A percentile compares a stretch with the other conserved stretches of the same genome.
Conservation (phyloP, 2,797 vertebrate species). For the Austrolebias charrua region DNA sequence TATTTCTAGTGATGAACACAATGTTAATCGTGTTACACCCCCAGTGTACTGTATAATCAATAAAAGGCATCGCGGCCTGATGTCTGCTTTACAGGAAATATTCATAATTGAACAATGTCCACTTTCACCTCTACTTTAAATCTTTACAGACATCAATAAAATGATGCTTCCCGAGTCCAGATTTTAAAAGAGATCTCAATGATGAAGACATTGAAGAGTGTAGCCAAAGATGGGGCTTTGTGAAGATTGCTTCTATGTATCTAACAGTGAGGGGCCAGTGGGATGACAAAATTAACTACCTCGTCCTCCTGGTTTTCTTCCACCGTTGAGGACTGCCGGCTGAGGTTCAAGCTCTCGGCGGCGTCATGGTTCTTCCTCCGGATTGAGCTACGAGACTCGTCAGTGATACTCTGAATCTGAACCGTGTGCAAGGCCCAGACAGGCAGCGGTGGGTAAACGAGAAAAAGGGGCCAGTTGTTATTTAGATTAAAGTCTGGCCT, state of each 20-base stretch:
- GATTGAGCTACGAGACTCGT: slow-evolving; percentile 88
- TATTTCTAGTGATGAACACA: no score
- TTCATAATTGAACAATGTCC: not conserved
- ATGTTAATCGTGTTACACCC: no score
- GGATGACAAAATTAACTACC: slow-evolving; percentile 76
- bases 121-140: not conserved
- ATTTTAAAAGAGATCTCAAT: not conserved
- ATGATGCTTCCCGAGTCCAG: not conserved
- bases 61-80: no score
- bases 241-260: slow-evolving; percentile 54
- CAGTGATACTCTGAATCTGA: slow-evolving; percentile 94
- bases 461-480: slow-evolving; percentile 68
- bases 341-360: slow-evolving; percentile 67
- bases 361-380: slow-evolving; percentile 85
- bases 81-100: no score
- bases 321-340: slow-evolving; percentile 74
- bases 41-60: no score
- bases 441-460: slow-evolving; percentile 59
- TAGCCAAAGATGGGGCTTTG: slow-evolving; percentile 60
- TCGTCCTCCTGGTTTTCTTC: slow-evolving; percentile 82
- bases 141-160: not conserved
- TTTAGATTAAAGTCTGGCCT: slow-evolving; percentile 21
- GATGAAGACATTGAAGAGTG: not conserved
- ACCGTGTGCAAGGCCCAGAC: slow-evolving; percentile 44
- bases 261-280: slow-evolving; percentile 32